Evolutionary conservation across 2,113 vertebrate genomes (phyloP).

Genomic region (Dicaeum eximium): DNA sequence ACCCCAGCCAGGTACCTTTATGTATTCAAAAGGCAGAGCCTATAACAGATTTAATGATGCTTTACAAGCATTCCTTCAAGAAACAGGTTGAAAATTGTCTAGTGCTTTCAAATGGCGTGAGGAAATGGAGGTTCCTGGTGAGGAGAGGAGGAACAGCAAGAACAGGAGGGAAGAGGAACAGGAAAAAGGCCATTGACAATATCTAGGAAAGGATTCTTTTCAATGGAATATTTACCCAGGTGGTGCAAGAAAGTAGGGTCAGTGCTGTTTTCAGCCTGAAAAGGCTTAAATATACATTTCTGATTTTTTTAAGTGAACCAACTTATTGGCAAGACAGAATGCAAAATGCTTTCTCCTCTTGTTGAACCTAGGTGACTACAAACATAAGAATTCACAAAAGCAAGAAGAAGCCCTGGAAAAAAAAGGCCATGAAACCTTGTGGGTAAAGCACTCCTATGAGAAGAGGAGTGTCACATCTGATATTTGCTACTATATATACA

Average conservation of each 20-base stretch:
- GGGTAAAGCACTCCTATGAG: neutral
- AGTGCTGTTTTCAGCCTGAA: neutral
- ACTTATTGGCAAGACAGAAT: neutral
- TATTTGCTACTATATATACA: neutral
- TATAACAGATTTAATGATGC: neutral
- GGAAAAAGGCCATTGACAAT: neutral
- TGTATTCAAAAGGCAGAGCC: neutral
- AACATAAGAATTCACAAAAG: neutral
- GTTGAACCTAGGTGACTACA: neutral
- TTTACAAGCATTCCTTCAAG: neutral
- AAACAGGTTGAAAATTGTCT: neutral
- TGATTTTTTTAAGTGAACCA: neutral
- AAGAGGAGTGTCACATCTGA: neutral
- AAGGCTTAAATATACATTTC: neutral
- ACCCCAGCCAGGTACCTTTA: accelerated
- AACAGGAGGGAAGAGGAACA: neutral
- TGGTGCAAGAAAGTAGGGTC: neutral
- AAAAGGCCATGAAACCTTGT: neutral
- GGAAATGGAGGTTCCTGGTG: neutral
- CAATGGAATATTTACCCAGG: neutral
- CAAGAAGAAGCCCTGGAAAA: neutral
- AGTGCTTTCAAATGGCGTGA: neutral
- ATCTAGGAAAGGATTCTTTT: neutral
- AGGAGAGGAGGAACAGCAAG: neutral
- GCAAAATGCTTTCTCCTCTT: neutral